phyloP scores from a whole-genome alignment of 2,888 invertebrate species.

The Leptinotarsa peninsularis region DNA sequence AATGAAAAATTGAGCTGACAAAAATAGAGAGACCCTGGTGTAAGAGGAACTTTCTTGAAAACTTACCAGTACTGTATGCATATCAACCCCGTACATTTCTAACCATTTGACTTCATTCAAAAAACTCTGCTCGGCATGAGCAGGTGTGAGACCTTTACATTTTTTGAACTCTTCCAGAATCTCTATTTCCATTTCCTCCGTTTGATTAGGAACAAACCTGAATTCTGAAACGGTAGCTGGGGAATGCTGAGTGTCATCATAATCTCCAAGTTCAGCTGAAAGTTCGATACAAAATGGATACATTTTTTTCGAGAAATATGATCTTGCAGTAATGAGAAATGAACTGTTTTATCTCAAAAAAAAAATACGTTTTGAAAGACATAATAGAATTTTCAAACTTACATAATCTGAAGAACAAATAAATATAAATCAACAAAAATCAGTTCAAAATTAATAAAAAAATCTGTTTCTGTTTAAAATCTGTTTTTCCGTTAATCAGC shows the following conservation, averaged over 20 bases:
- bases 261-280: conserved; percentile 96
- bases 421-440: too few relatives aligned
- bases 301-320: too few relatives aligned
- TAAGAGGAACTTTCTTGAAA: neutral
- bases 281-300: conserved; percentile 35
- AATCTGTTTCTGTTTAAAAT: too few relatives aligned
- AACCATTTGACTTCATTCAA: conserved; percentile 94
- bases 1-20: neutral
- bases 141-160: conserved; percentile 88
- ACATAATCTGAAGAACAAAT: too few relatives aligned
- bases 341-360: too few relatives aligned
- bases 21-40: neutral
- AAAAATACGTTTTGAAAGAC: too few relatives aligned
- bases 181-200: conserved; percentile 95
- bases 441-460: too few relatives aligned
- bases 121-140: conserved; percentile 94
- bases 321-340: too few relatives aligned
- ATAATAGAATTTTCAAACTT: too few relatives aligned
- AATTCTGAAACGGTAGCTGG: conserved; percentile 99
- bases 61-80: conserved; percentile 90
- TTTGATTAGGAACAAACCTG: conserved; percentile 95
- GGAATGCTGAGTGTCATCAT: conserved; percentile 90
- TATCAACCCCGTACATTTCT: conserved; percentile 99
- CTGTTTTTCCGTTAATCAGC: too few relatives aligned
- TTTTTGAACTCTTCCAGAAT: conserved; percentile 93